Conservation (phyloP, 1,140 invertebrate species). For the Neodiprion virginianus region DNA sequence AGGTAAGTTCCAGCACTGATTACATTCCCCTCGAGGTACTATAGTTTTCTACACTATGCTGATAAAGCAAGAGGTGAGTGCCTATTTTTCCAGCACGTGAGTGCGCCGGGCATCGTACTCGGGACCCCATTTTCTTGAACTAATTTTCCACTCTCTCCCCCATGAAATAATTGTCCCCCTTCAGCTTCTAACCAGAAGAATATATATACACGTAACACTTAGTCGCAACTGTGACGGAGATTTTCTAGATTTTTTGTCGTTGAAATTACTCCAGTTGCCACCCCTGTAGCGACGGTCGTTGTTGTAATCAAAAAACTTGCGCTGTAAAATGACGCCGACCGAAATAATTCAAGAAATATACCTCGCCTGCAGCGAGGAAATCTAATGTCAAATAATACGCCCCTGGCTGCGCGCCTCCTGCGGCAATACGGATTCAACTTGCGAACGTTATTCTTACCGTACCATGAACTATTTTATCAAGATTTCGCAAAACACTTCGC, state of each 20-base stretch:
- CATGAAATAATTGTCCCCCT: not conserved
- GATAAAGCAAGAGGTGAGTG: not conserved
- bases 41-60: not conserved
- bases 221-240: not conserved
- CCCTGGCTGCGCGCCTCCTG: not conserved
- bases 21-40: not conserved
- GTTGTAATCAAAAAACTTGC: not conserved
- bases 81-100: not conserved
- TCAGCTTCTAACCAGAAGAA: not conserved
- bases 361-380: not conserved
- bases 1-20: constrained; percentile 38
- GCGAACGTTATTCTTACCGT: not conserved
- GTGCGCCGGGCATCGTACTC: not conserved
- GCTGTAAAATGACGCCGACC: not conserved
- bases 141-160: not conserved
- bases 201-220: not conserved
- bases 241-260: not conserved
- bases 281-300: not conserved
- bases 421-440: constrained; percentile 5
- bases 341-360: constrained; percentile 2
- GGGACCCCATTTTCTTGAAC: not conserved
- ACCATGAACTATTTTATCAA: not conserved
- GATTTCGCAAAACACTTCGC: too few relatives aligned
- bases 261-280: not conserved
- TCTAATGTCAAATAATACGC: not conserved